phyloP scores from a whole-genome alignment of 2,797 vertebrate species.

The Heteromormyrus szaboi region DNA sequence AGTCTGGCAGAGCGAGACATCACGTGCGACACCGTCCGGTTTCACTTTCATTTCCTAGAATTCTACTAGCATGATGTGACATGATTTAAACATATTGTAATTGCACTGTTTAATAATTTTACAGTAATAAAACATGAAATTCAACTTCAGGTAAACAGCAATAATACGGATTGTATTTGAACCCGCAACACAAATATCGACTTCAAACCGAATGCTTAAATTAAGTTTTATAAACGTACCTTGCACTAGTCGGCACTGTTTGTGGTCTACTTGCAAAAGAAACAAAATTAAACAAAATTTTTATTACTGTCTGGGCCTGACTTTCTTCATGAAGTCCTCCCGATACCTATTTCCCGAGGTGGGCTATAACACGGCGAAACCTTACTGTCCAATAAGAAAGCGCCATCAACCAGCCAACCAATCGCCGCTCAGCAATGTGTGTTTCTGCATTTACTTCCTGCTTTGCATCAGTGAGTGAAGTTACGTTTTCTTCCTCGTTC shows the following conservation, averaged over 20 bases:
- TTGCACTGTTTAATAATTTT: not conserved
- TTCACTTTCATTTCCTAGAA: slow-evolving; percentile 12
- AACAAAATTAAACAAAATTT: not conserved
- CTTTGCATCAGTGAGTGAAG: not conserved
- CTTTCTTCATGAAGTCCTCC: not conserved
- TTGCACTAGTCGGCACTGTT: not conserved
- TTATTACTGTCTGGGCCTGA: not conserved
- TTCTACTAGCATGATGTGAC: not conserved
- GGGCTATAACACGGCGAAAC: not conserved
- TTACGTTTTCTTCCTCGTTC: not conserved
- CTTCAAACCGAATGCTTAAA: not conserved
- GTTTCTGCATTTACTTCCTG: slow-evolving; percentile 7
- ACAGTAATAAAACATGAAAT: not conserved
- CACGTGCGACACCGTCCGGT: not conserved
- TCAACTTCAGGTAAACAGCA: not conserved
- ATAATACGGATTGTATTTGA: not conserved
- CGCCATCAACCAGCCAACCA: not conserved
- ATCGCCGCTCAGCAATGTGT: not conserved
- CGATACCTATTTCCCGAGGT: not conserved
- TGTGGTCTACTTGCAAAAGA: not conserved
- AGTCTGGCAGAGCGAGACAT: not conserved
- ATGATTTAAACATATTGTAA: not conserved
- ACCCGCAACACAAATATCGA: not conserved
- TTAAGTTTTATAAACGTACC: not conserved
- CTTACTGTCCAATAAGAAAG: slow-evolving; percentile 16